These are phyloP conservation scores for Acrocyrtus sp. DNA, from an alignment of 2,888 invertebrate species.

Conservation along the genomic window DNA sequence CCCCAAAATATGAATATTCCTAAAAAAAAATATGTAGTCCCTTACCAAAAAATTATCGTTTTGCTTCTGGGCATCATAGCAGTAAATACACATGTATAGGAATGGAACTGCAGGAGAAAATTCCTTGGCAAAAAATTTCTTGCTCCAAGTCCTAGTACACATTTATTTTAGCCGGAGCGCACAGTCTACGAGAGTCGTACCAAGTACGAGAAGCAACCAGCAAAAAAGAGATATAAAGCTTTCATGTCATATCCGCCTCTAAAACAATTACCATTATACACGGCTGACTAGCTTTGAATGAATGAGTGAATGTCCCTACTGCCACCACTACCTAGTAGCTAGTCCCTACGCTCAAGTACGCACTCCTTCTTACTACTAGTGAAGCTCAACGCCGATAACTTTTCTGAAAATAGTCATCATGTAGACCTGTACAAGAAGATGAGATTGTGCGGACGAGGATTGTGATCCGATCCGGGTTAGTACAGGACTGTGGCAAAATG, in stretches of 20 bases:
- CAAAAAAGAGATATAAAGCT: conserved; percentile 45
- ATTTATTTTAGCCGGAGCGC: no score
- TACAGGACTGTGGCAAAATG: no score
- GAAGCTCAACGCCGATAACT: no score
- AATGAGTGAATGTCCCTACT: conserved; percentile 36
- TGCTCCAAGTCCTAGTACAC: no score
- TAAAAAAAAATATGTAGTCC: no score
- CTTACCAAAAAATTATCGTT: no score
- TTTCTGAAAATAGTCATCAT: no score
- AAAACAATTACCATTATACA: conserved; percentile 54
- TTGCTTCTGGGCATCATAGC: neutral
- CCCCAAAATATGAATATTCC: no score
- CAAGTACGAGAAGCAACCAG: conserved; percentile 17
- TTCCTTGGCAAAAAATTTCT: neutral
- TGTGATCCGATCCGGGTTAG: no score
- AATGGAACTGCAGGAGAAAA: neutral
- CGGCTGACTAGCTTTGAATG: conserved; percentile 51
- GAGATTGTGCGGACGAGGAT: no score
- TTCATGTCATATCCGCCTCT: conserved; percentile 54
- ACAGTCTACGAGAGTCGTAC: no score
- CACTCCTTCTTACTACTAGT: neutral
- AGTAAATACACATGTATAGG: neutral
- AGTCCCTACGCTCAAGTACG: neutral
- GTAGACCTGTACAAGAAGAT: no score
- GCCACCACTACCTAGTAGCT: neutral